Percentiles rank a stretch among this genome's conserved stretches.
These are phyloP conservation scores for Lithosia quadra DNA, from an alignment of 2,888 invertebrate species.

Conservation along the genomic window DNA sequence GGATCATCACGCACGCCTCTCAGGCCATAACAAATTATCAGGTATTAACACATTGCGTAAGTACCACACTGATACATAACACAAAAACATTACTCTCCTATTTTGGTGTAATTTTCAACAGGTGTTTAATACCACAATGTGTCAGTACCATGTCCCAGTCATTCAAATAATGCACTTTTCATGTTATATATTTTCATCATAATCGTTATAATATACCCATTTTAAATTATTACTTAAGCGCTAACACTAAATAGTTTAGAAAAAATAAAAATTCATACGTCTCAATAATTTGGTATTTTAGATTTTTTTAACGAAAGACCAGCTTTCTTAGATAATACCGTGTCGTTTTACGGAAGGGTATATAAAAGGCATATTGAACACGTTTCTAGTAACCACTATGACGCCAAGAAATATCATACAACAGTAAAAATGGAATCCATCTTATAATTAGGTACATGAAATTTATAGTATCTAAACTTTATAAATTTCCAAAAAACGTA, in stretches of 20 bases:
- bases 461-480: constrained; percentile 10
- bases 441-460: constrained; percentile 10
- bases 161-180: constrained; percentile 22
- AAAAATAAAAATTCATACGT: constrained; percentile 16
- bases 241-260: constrained; percentile 18
- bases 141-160: constrained; percentile 33
- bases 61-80: constrained; percentile 5
- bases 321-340: constrained; percentile 39
- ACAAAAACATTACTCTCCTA: neutral
- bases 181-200: constrained; percentile 20
- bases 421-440: constrained; percentile 23
- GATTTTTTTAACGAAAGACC: constrained; percentile 38
- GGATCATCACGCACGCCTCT: constrained; percentile 17
- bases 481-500: constrained; percentile 14
- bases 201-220: constrained; percentile 17
- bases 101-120: neutral
- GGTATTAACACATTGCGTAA: constrained; percentile 35
- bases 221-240: constrained; percentile 22
- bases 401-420: constrained; percentile 32
- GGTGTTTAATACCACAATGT: constrained; percentile 26
- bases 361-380: constrained; percentile 20
- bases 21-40: constrained; percentile 17
- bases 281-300: constrained; percentile 23
- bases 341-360: constrained; percentile 18
- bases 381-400: constrained; percentile 18